A percentile compares a stretch with the other conserved stretches of the same genome.
phyloP scores from a whole-genome alignment of 2,797 vertebrate genomes.

The Cossypha heuglini region DNA sequence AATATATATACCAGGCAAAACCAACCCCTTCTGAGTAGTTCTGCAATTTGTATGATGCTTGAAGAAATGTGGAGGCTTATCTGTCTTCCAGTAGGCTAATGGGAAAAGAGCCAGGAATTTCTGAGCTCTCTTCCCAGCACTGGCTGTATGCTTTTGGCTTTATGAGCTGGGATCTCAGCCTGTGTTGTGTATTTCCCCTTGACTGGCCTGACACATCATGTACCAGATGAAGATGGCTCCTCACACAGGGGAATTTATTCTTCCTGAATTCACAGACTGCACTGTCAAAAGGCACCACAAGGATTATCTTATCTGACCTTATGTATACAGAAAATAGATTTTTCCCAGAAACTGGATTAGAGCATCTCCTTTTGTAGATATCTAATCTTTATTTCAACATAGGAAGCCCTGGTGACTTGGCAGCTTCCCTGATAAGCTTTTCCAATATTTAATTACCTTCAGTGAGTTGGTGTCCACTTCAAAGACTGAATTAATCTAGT shows the following conservation, averaged over 20 bases:
- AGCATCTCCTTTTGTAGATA: slow-evolving; percentile 7
- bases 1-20: background rate
- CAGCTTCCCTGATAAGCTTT: slow-evolving; percentile 28
- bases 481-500: slow-evolving; percentile 13
- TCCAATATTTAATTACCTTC: slow-evolving; percentile 44
- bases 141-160: background rate
- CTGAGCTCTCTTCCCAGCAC: background rate
- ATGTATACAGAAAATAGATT: background rate
- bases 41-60: background rate
- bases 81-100: slow-evolving; percentile 11
- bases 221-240: background rate
- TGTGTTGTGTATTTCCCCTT: background rate
- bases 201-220: background rate
- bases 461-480: slow-evolving; percentile 24
- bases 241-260: background rate
- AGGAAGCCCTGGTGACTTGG: background rate
- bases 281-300: background rate
- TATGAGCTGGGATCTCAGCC: background rate
- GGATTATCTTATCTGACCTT: slow-evolving; percentile 15
- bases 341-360: slow-evolving; percentile 22
- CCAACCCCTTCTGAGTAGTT: background rate
- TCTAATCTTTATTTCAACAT: slow-evolving; percentile 35
- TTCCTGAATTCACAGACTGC: slow-evolving; percentile 14
- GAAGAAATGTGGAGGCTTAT: background rate
- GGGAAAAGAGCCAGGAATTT: slow-evolving; percentile 41